Percentiles rank a stretch among this genome's conserved stretches.
Evolutionary conservation across 2,888 invertebrate genomes (phyloP).

Genomic region (Rotaria socialis): DNA sequence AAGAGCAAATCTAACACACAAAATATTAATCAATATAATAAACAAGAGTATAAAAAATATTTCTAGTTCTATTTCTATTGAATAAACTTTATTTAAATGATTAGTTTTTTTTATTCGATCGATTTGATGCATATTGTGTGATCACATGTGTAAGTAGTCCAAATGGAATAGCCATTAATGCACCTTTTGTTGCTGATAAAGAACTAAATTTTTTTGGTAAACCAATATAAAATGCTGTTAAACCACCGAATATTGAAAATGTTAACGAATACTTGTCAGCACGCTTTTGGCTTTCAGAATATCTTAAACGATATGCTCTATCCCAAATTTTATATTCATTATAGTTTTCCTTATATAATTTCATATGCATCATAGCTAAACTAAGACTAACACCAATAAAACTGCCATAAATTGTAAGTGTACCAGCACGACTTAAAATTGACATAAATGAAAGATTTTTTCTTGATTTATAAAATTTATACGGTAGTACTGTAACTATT

Average conservation of each 20-base stretch:
- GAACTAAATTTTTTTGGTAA: neutral
- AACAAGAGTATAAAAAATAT: too few species aligned
- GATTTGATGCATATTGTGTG: too few species aligned
- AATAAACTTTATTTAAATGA: too few species aligned
- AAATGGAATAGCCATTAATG: neutral
- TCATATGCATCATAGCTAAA: neutral
- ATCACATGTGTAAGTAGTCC: neutral
- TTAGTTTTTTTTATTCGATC: too few species aligned
- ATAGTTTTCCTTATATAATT: neutral
- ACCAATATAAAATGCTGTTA: neutral
- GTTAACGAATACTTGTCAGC: neutral
- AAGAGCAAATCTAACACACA: too few species aligned
- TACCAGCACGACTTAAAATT: neutral
- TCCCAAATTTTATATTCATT: constrained; percentile 16
- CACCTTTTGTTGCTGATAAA: neutral
- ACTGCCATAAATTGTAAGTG: neutral
- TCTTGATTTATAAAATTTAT: neutral
- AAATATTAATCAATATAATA: too few species aligned
- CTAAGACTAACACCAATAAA: neutral
- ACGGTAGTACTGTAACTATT: neutral
- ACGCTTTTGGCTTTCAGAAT: neutral
- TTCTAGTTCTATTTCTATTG: too few species aligned
- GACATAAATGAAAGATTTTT: neutral
- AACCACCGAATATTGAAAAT: neutral
- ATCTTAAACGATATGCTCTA: neutral